Evolutionary conservation across 2,888 invertebrate genomes (phyloP).

Genomic region (Branchellion lobata): DNA sequence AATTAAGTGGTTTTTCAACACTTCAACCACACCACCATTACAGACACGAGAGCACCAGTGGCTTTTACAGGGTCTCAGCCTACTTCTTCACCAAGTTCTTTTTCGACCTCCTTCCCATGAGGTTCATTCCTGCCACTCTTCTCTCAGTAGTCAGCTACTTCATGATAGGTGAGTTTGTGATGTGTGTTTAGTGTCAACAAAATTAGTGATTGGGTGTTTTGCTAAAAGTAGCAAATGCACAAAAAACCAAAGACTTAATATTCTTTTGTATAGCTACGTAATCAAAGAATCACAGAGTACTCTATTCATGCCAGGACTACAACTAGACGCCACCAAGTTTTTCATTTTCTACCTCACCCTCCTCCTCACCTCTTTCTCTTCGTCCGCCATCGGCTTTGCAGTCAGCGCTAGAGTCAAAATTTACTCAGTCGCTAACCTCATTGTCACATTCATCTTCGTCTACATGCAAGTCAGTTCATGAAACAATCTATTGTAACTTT

Average conservation of each 20-base stretch:
- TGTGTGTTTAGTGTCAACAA: too few relatives aligned
- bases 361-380: constrained; percentile 57
- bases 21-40: neutral
- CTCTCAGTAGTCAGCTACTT: constrained; percentile 57
- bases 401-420: constrained; percentile 51
- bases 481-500: too few relatives aligned
- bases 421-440: constrained; percentile 54
- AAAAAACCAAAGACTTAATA: too few relatives aligned
- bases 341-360: constrained; percentile 58
- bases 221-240: too few relatives aligned
- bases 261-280: too few relatives aligned
- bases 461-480: constrained; percentile 57
- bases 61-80: constrained; percentile 53
- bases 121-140: constrained; percentile 56
- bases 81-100: constrained; percentile 59
- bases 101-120: constrained; percentile 59
- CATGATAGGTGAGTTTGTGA: constrained; percentile 57
- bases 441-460: constrained; percentile 53
- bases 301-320: too few relatives aligned
- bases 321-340: constrained; percentile 54
- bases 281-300: too few relatives aligned
- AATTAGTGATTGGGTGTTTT: too few relatives aligned
- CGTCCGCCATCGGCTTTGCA: constrained; percentile 59
- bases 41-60: constrained; percentile 50
- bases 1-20: too few relatives aligned